Evolutionary conservation across 2,113 vertebrate genomes (phyloP), one percentile per base, ranked within the genome.

Genomic region (Rhinopithecus roxellana): DNA sequence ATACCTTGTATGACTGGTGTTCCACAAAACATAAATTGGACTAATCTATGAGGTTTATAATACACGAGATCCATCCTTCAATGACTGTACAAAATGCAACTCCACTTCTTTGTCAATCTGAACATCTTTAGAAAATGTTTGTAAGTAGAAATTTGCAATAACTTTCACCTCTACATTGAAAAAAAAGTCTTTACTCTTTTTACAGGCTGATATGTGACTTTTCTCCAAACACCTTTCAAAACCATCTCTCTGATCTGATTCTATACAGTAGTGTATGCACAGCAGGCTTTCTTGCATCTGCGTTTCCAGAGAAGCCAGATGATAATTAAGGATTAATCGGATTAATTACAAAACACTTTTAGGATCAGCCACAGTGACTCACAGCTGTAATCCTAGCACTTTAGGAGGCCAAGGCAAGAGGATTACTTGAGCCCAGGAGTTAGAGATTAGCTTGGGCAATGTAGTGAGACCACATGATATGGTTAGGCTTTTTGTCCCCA

Each of bases 111-210:
- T 67, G 38, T 74, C 82, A 23, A 59, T 22, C 3, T 80, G 75
- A 94, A 9, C 4, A n/a, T 80, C 38, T 88, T 94, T 70, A 91
- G 25, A 89, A 91, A 89, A 95, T 50, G 67, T 3, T 7, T 52
- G 1, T 27, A 72, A 64, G 75, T 77, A 78, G 61, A 77, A 57
- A 89, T 61, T 89, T 86, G 38, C 38, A 61, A 74, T 52, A 84
- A 79, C 57, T 70, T 77, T 82, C 32, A 78, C 13, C 12, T 88
- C 77, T 72, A 64, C 27, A 27, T 57, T 40, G 74, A 70, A 64
- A 64, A 27, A 61, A 79, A 64, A 27, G 5, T 5, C 17, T 84
- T 67, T 59, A n/a, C 7, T 64, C 83, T 87, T 43, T 16, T 70
- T 43, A 72, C 9, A 72, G 43, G n/a, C 25, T 72, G 35, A 80